A percentile compares a stretch with the other conserved stretches of the same genome.
Evolutionary conservation across 2,888 invertebrate species (phyloP).

Genomic region (Homarus gammarus): DNA sequence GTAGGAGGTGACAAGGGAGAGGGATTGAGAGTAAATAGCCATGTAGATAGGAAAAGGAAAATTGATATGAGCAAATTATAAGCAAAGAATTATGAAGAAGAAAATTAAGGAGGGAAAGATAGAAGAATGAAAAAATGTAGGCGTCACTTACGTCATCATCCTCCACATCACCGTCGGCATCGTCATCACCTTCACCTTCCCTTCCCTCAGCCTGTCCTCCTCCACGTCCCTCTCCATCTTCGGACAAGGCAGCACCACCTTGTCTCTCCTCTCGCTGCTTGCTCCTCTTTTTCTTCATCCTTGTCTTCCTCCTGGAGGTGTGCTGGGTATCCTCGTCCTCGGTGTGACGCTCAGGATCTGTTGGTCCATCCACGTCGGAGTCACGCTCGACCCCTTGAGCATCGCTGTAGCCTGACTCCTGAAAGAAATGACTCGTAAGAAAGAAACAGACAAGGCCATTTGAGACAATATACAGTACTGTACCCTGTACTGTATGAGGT

Average conservation of each 20-base stretch:
- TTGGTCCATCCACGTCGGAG: conserved; percentile 61
- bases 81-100: too few species aligned
- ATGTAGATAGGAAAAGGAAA: too few species aligned
- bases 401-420: conserved; percentile 67
- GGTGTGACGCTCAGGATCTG: conserved; percentile 63
- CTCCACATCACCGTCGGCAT: conserved; percentile 27
- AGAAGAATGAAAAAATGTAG: neutral
- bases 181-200: neutral
- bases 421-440: conserved; percentile 6
- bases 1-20: too few species aligned
- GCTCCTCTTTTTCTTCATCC: conserved; percentile 21
- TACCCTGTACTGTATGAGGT: neutral
- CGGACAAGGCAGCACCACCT: neutral
- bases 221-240: neutral
- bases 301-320: conserved; percentile 36
- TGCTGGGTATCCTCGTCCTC: conserved; percentile 33
- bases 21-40: too few species aligned
- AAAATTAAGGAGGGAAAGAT: neutral
- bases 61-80: too few species aligned
- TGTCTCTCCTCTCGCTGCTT: conserved; percentile 4
- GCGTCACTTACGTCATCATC: conserved; percentile 12
- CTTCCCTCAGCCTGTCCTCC: neutral
- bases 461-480: neutral
- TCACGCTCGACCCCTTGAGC: conserved; percentile 44
- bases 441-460: neutral